Evolutionary conservation across 2,797 vertebrate species (phyloP).

Genomic region (Toxotes lorentzi): DNA sequence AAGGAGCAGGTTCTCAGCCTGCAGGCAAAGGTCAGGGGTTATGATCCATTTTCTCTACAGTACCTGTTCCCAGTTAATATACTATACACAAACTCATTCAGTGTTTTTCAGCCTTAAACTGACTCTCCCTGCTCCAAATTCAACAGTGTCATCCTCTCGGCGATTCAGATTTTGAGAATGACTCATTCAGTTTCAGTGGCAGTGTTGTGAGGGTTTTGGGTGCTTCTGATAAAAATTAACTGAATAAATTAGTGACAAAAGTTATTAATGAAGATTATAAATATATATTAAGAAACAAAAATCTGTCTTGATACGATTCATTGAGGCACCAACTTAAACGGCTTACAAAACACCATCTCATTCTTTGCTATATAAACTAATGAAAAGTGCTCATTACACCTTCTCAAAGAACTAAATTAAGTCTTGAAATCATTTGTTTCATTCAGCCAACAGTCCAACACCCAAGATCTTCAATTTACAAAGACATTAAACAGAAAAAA

Average conservation of each 20-base stretch:
- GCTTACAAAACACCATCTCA: too few species aligned
- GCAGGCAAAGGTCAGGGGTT: background rate
- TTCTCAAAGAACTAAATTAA: background rate
- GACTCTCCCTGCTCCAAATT: too few species aligned
- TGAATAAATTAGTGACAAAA: background rate
- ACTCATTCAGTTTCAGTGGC: background rate
- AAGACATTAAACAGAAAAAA: background rate
- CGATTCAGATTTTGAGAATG: background rate
- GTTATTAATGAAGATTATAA: background rate
- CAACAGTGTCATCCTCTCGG: background rate
- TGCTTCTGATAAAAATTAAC: background rate
- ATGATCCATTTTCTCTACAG: too few species aligned
- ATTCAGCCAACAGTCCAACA: background rate
- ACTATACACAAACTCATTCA: background rate
- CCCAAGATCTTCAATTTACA: too few species aligned
- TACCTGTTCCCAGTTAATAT: background rate
- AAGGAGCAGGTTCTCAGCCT: conserved; percentile 98
- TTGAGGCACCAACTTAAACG: too few species aligned
- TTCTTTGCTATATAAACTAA: background rate
- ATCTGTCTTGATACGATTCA: background rate
- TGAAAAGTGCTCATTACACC: background rate
- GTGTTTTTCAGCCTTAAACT: background rate
- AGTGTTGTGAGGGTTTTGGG: background rate
- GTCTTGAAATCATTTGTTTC: background rate
- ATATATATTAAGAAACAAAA: background rate